A percentile compares a stretch with the other conserved stretches of the same genome.
These are phyloP conservation scores for Prunella strophiata DNA, from an alignment of 2,797 vertebrate species.

Conservation along the genomic window DNA sequence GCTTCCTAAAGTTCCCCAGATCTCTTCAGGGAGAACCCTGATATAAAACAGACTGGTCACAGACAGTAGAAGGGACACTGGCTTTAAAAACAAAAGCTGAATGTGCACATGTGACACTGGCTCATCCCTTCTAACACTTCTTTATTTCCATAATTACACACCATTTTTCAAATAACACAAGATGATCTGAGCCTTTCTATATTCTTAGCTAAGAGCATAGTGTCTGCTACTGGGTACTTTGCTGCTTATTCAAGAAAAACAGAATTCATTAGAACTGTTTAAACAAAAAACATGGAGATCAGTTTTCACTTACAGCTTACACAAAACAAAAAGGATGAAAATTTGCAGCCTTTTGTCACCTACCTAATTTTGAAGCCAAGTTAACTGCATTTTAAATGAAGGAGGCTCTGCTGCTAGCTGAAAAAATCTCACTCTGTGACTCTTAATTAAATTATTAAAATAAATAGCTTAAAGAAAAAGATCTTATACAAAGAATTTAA, in stretches of 20 bases:
- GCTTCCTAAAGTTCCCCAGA: neutral
- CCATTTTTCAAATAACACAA: neutral
- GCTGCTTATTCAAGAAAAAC: neutral
- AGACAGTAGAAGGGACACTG: neutral
- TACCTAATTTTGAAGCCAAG: neutral
- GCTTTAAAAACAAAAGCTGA: neutral
- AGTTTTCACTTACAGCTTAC: neutral
- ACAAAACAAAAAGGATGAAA: neutral
- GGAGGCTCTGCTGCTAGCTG: neutral
- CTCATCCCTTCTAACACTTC: neutral
- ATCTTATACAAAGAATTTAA: neutral
- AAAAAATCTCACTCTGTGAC: neutral
- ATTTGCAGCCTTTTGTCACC: neutral
- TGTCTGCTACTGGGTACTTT: neutral
- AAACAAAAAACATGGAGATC: neutral
- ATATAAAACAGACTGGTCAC: neutral
- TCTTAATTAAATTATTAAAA: neutral
- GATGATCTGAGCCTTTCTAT: neutral
- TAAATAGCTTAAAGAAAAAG: neutral
- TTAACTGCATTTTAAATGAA: neutral
- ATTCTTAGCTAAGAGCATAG: neutral
- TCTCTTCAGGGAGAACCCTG: neutral
- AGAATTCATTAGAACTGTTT: neutral
- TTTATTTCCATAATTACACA: neutral
- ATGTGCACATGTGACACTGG: rapidly evolving